phyloP scores from a whole-genome alignment of 2,113 vertebrate species.

The Panthera uncia region DNA sequence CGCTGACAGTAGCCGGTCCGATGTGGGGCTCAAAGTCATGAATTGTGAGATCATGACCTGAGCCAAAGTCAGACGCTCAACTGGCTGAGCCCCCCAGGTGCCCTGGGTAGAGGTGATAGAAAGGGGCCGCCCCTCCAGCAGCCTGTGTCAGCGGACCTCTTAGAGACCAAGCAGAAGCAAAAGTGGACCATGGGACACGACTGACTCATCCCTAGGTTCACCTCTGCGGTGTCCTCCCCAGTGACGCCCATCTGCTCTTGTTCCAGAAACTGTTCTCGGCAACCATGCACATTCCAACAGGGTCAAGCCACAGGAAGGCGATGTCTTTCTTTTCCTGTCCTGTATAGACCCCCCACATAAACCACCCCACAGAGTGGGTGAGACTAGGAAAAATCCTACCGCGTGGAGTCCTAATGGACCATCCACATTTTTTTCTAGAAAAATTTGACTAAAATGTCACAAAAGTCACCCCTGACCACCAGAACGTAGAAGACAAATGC shows the following conservation, averaged over 20 bases:
- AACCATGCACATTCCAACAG: rapidly evolving
- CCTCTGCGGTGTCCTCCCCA: background rate
- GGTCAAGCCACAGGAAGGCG: background rate
- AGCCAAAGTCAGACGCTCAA: no score
- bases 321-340: no score
- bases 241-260: background rate
- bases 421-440: background rate
- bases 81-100: no score
- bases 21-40: no score
- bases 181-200: background rate
- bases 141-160: no score
- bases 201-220: background rate
- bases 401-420: background rate
- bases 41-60: no score
- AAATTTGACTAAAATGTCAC: background rate
- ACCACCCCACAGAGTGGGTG: background rate
- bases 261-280: background rate
- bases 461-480: background rate
- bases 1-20: no score
- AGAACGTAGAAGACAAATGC: background rate
- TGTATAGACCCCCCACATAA: rapidly evolving
- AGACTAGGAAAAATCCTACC: background rate
- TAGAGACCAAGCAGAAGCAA: rapidly evolving
- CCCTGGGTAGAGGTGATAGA: no score
- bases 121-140: no score